Conservation (phyloP, 1,140 invertebrate genomes). For the Diuraphis noxia region DNA sequence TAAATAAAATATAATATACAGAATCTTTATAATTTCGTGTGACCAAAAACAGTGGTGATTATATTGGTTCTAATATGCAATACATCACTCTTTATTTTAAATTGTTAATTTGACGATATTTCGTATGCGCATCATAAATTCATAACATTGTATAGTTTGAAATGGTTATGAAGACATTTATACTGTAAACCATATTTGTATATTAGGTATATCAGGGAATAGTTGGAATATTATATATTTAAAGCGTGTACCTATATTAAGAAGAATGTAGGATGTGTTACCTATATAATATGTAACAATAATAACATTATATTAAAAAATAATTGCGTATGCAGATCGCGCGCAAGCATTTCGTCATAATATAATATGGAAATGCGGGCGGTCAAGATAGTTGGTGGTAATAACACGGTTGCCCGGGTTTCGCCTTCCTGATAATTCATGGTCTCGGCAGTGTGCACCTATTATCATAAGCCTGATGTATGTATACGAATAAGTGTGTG, state of each 20-base stretch:
- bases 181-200: not conserved
- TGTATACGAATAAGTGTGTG: not conserved
- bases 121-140: not conserved
- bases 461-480: constrained; percentile 25
- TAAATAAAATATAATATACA: not conserved
- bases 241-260: not conserved
- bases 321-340: constrained; percentile 37
- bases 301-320: not conserved
- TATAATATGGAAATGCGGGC: not conserved
- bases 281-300: not conserved
- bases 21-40: not conserved
- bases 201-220: not conserved
- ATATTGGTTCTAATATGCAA: too few species aligned
- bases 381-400: constrained; percentile 17
- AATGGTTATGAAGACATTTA: not conserved
- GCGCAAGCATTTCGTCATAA: not conserved
- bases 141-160: not conserved
- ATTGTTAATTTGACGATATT: not conserved
- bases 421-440: constrained; percentile 25
- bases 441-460: constrained; percentile 37
- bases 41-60: not conserved
- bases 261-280: not conserved
- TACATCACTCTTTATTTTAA: not conserved
- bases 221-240: not conserved
- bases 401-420: constrained; percentile 47